Conservation (phyloP, 2,888 invertebrate genomes). For the Acronicta leporina region DNA sequence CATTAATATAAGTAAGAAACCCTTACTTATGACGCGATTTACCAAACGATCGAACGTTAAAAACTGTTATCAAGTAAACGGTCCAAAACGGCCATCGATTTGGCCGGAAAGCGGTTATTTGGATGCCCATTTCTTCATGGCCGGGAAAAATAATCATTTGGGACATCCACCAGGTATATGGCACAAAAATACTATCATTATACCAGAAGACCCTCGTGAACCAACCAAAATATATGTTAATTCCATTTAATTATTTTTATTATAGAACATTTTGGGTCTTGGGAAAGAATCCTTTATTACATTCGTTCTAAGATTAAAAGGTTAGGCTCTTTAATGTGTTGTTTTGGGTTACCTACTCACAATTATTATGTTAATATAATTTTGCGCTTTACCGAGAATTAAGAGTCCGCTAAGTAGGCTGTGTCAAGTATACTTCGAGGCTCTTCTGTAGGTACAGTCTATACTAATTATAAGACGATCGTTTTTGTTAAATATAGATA, state of each 20-base stretch:
- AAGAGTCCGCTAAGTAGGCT: conserved; percentile 7
- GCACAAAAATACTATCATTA: conserved; percentile 65
- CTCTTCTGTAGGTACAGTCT: neutral
- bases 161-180: conserved; percentile 59
- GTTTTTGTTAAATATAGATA: too few species aligned
- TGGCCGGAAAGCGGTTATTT: conserved; percentile 74
- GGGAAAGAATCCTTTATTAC: conserved; percentile 47
- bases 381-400: conserved; percentile 19
- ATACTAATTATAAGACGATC: neutral
- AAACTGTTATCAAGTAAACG: conserved; percentile 76
- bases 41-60: conserved; percentile 70
- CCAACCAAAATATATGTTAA: conserved; percentile 63
- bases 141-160: conserved; percentile 58
- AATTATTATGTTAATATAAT: conserved; percentile 46
- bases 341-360: conserved; percentile 43
- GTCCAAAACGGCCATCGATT: conserved; percentile 70
- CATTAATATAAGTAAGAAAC: conserved; percentile 62
- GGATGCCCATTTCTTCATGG: conserved; percentile 50
- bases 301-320: conserved; percentile 43
- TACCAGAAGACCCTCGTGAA: conserved; percentile 48
- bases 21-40: conserved; percentile 67
- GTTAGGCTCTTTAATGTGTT: conserved; percentile 37
- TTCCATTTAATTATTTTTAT: conserved; percentile 63
- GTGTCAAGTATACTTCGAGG: conserved; percentile 4
- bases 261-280: conserved; percentile 50